Evolutionary conservation across 2,113 vertebrate species (phyloP), one percentile per base, ranked within the genome.

Genomic region (Sclerurus mexicanus): DNA sequence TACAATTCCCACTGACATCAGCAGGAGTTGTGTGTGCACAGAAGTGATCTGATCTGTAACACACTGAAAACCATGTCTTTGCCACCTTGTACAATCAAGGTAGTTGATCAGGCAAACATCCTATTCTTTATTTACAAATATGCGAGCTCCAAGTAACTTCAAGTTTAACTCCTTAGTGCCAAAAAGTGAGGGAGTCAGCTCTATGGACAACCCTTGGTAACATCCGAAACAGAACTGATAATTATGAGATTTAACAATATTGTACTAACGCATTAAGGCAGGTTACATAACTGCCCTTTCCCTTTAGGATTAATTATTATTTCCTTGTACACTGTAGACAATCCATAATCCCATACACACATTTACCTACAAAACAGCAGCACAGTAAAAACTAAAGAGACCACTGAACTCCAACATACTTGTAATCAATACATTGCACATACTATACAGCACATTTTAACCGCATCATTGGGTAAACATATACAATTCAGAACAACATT

Each of bases 231-330:
- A 90, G 87, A 95, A 92, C 30, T 9, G 5, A 27, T 86, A 96
- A 79, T 68, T 59, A 80, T 9, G 55, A 39, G 47, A 84, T 88
- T 90, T 74, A 95, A 92, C 53, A 95, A 85, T 85, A 93, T 68
- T 88, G 90, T 87, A 72, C 12, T 24, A 89, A 90, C 92, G 66
- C 72, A 87, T 96, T 98, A 98, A 98, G 95, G 95, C 97, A 96
- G 92, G 93, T 96, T 97, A 97, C 86, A 90, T 69, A 97, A 94
- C 97, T 97, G 98, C 96, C 97, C 96, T 96, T 98, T 97, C 96
- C 98, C 94, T 98, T 98, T 98, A 98, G 98, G 97, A 98, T 98
- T 97, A 96, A 86, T 97, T 97, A 93, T 89, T 96, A 90, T 96
- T 97, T 98, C 91, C 31, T 86, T 46, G n/a, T 84, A 97, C 89